phyloP scores from a whole-genome alignment of 2,797 vertebrate genomes.

The Arnoldichthys spilopterus region DNA sequence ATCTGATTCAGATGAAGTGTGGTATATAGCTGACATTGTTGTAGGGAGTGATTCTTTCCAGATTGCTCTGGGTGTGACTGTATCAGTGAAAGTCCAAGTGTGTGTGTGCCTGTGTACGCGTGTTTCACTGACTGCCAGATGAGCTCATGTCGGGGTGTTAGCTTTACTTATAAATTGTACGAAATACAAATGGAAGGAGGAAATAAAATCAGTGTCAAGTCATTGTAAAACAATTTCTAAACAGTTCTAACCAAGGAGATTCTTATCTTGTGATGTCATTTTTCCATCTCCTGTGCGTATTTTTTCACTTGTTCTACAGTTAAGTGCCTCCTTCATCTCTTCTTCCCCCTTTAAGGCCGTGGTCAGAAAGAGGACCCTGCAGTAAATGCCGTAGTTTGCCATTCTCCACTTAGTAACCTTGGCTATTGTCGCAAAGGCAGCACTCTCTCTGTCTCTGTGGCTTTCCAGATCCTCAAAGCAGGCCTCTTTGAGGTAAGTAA shows the following conservation, averaged over 20 bases:
- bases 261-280: neutral
- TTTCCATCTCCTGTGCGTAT: conserved; percentile 9
- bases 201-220: conserved; percentile 2
- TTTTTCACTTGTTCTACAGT: neutral
- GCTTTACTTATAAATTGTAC: neutral
- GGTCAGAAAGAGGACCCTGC: conserved; percentile 78
- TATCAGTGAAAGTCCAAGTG: neutral
- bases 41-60: neutral
- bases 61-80: conserved; percentile 3
- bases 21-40: neutral
- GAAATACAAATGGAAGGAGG: neutral
- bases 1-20: neutral
- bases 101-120: neutral
- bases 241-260: neutral
- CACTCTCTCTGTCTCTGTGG: conserved; percentile 87
- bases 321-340: neutral
- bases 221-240: neutral
- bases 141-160: neutral
- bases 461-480: conserved; percentile 87
- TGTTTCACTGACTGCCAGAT: neutral
- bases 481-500: conserved; percentile 89
- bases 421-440: conserved; percentile 91
- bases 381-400: conserved; percentile 87
- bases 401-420: conserved; percentile 89
- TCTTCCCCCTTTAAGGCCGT: conserved; percentile 73